phyloP scores from a whole-genome alignment of 2,113 vertebrate genomes.

The Rhynchomys soricoides region DNA sequence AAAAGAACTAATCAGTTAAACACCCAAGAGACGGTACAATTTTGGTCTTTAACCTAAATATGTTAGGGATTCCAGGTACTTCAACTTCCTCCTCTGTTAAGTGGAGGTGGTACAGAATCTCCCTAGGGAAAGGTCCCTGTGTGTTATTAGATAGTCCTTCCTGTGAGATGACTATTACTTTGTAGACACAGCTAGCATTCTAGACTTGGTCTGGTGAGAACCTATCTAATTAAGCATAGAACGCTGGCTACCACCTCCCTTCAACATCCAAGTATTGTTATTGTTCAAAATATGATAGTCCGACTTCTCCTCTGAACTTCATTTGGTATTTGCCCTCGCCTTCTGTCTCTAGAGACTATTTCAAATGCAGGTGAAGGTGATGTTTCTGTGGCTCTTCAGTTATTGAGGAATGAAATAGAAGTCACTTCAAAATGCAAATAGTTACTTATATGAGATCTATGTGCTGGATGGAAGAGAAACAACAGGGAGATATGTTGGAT shows the following conservation, averaged over 20 bases:
- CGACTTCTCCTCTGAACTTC: constrained; percentile 9
- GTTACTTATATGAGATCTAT: neutral
- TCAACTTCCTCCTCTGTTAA: neutral
- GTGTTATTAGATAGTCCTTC: neutral
- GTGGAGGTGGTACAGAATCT: neutral
- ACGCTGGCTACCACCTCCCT: accelerated
- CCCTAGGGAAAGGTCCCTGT: neutral
- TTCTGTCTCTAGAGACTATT: neutral
- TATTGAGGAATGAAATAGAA: constrained; percentile 30
- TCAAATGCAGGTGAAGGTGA: constrained; percentile 42
- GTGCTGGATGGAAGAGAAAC: neutral
- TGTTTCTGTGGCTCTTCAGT: neutral
- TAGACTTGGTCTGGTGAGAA: neutral
- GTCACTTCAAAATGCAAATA: constrained; percentile 23
- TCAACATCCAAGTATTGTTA: neutral
- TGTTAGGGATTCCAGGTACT: neutral
- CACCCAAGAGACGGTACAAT: accelerated
- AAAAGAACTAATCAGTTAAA: neutral
- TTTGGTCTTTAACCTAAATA: neutral
- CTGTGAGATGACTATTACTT: neutral
- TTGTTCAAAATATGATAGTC: neutral
- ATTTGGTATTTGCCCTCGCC: neutral
- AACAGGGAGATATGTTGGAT: neutral
- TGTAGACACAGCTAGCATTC: neutral
- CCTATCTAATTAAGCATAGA: neutral